Conservation (phyloP, 2,797 vertebrate genomes). For the Gymnopithys bicolor region DNA sequence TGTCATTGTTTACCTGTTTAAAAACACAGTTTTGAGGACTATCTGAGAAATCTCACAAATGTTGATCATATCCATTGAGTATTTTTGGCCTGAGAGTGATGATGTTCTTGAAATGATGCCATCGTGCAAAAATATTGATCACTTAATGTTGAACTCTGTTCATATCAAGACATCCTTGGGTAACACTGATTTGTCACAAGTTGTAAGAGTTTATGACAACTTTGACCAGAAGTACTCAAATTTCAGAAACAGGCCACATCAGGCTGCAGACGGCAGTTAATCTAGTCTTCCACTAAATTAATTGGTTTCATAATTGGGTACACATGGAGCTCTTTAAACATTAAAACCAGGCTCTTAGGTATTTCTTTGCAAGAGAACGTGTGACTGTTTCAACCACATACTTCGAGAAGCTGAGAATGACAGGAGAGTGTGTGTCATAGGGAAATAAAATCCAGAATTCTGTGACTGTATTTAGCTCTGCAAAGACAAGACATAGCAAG, state of each 20-base stretch:
- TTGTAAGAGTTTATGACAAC: background rate
- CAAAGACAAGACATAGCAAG: background rate
- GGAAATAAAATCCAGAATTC: background rate
- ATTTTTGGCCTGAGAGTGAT: background rate
- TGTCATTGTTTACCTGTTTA: background rate
- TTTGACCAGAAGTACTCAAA: constrained; percentile 45
- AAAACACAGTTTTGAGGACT: background rate
- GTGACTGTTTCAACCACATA: background rate
- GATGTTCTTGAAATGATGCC: background rate
- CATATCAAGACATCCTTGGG: background rate
- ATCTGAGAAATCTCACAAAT: background rate
- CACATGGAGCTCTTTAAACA: constrained; percentile 52
- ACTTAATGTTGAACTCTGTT: background rate
- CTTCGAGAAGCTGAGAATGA: constrained; percentile 19
- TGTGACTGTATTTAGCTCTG: background rate
- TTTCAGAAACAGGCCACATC: constrained; percentile 35
- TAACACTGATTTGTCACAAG: background rate
- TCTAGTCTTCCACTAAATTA: constrained; percentile 53
- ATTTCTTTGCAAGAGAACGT: background rate
- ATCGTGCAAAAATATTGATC: background rate
- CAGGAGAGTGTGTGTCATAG: background rate
- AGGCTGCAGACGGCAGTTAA: constrained; percentile 55
- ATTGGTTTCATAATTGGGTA: constrained; percentile 60
- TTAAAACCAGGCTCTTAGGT: constrained; percentile 14
- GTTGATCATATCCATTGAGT: background rate